Conservation (phyloP, 2,797 vertebrate species). For the Rhinogobio ventralis region DNA sequence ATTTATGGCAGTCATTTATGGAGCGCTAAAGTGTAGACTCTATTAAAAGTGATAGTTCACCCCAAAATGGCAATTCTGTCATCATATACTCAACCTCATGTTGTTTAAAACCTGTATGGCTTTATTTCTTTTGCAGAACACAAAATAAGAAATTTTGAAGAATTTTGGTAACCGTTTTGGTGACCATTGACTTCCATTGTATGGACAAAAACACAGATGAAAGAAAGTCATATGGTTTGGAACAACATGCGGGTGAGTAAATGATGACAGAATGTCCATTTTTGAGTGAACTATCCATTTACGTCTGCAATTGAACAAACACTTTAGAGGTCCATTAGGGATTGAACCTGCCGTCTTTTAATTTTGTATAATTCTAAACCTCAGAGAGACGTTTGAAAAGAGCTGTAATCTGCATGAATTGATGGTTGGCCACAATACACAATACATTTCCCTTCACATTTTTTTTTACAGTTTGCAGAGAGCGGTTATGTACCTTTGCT, state of each 20-base stretch:
- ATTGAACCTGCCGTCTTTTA: not conserved
- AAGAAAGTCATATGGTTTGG: not conserved
- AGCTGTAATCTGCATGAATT: conserved; percentile 1
- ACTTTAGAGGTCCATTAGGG: not conserved
- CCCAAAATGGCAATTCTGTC: not conserved
- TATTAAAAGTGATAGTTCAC: not conserved
- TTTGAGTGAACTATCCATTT: not conserved
- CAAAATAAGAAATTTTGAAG: not conserved
- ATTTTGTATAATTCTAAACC: conserved; percentile 22
- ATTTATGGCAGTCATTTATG: not conserved
- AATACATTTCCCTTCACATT: not conserved
- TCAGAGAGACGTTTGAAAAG: not conserved
- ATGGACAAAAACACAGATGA: not conserved
- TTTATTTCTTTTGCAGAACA: not conserved
- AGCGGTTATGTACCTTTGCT: not conserved
- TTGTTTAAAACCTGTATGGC: not conserved
- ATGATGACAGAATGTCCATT: not conserved
- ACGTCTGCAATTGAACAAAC: conserved; percentile 8
- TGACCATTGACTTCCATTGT: not conserved
- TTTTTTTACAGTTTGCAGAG: not conserved
- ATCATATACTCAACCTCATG: not conserved
- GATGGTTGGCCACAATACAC: not conserved
- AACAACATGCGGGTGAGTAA: not conserved
- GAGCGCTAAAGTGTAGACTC: not conserved
- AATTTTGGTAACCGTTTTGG: not conserved